Conservation (phyloP, 1,140 invertebrate species). For the Drosophila takahashii region DNA sequence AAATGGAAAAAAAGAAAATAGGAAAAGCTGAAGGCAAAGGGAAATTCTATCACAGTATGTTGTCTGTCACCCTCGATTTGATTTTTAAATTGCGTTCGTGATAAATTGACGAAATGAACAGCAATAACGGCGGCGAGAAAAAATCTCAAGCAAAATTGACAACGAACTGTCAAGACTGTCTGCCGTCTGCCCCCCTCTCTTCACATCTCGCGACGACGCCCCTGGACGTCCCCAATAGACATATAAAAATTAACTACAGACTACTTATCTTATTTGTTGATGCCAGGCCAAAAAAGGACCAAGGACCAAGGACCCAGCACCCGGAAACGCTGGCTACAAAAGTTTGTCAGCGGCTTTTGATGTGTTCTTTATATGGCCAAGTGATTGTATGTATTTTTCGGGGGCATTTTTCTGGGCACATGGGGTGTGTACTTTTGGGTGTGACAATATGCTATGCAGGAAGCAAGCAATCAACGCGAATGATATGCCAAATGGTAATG, state of each 20-base stretch:
- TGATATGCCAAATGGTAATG: constrained; percentile 61
- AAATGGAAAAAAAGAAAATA: constrained; percentile 20
- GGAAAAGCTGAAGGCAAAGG: constrained; percentile 29
- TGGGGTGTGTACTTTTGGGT: constrained; percentile 11
- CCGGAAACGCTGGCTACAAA: constrained; percentile 46
- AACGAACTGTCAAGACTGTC: constrained; percentile 67
- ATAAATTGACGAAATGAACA: constrained; percentile 84
- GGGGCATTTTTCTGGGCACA: background rate
- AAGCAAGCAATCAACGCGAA: constrained; percentile 68
- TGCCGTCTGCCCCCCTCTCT: constrained; percentile 25
- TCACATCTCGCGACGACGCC: background rate
- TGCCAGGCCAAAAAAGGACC: constrained; percentile 25
- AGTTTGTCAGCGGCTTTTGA: constrained; percentile 69
- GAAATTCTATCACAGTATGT: constrained; percentile 82
- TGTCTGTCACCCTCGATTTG: constrained; percentile 84
- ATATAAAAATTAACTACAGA: constrained; percentile 83
- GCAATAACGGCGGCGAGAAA: constrained; percentile 65
- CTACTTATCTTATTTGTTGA: constrained; percentile 83
- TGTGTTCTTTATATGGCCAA: constrained; percentile 35
- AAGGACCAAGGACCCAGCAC: constrained; percentile 5
- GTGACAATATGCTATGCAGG: constrained; percentile 65
- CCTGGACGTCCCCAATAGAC: constrained; percentile 66
- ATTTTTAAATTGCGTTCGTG: constrained; percentile 83
- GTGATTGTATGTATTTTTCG: constrained; percentile 1
- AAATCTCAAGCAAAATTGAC: constrained; percentile 66